A percentile compares a stretch with the other conserved stretches of the same genome.
phyloP scores from a whole-genome alignment of 1,140 invertebrate species.

The Leptopilina boulardi region DNA sequence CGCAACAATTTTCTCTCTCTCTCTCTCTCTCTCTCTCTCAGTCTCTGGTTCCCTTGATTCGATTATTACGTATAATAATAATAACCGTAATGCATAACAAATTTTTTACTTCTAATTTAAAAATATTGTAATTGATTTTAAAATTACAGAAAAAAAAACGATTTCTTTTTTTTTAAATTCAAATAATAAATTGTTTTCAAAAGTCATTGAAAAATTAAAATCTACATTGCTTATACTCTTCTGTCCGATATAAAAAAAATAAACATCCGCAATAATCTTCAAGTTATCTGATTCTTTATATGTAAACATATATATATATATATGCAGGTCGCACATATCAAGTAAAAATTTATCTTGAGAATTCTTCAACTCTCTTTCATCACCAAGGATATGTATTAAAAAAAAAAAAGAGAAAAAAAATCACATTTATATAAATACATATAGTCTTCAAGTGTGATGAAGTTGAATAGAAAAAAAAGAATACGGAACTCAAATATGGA shows the following conservation, averaged over 20 bases:
- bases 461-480: slow-evolving; percentile 41
- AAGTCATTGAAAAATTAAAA: no score
- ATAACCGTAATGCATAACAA: slow-evolving; percentile 62
- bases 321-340: background rate
- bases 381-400: background rate
- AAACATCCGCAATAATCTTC: background rate
- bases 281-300: background rate
- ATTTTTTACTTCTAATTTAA: slow-evolving; percentile 25
- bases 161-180: background rate
- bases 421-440: slow-evolving; percentile 36
- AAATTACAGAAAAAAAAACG: background rate
- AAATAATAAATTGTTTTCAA: no score
- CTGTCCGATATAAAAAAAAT: no score
- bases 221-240: no score
- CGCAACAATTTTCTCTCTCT: no score
- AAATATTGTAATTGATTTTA: no score
- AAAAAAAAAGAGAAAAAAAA: background rate
- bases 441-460: slow-evolving; percentile 26
- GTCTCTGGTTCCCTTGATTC: no score
- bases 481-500: slow-evolving; percentile 38
- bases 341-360: background rate
- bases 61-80: no score
- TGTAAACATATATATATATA: slow-evolving; percentile 1
- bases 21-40: no score
- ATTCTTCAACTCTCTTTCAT: background rate